These are phyloP conservation scores for Irena cyanogastra DNA, from an alignment of 2,113 vertebrate species.

Conservation along the genomic window DNA sequence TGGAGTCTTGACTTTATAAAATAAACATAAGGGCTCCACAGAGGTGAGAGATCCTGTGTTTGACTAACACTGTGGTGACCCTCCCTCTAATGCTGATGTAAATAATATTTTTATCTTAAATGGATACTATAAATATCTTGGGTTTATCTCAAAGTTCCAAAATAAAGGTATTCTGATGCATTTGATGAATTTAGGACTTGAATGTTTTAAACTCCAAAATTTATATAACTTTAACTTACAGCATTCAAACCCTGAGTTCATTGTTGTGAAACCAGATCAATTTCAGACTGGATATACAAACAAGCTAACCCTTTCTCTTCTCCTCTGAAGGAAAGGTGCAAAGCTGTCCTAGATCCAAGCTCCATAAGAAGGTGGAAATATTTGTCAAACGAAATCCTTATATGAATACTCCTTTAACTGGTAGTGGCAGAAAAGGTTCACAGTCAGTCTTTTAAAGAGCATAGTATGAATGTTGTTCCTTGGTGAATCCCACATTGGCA, in stretches of 20 bases:
- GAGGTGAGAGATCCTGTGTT: slow-evolving; percentile 61
- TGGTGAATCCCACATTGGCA: neutral
- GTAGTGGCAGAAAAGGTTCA: neutral
- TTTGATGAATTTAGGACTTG: neutral
- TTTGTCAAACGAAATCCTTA: neutral
- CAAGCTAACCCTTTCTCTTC: neutral
- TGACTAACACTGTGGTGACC: slow-evolving; percentile 31
- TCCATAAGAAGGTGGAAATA: neutral
- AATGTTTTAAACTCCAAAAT: neutral
- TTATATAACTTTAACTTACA: neutral
- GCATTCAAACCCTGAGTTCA: neutral
- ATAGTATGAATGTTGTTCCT: slow-evolving; percentile 1
- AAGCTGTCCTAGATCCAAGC: neutral
- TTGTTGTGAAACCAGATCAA: neutral
- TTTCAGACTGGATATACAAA: neutral
- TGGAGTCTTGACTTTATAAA: slow-evolving; percentile 20
- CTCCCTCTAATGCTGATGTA: neutral
- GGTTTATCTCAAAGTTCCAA: neutral
- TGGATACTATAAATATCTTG: neutral
- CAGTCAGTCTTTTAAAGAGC: neutral
- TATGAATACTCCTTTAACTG: neutral
- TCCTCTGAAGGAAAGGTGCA: neutral
- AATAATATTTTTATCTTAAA: slow-evolving; percentile 1
- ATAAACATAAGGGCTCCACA: slow-evolving; percentile 22
- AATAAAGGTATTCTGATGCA: neutral